Percentiles rank a stretch among this genome's conserved stretches.
These are phyloP conservation scores for Orientallactaga sibirica DNA, from an alignment of 2,797 vertebrate genomes.

Conservation along the genomic window DNA sequence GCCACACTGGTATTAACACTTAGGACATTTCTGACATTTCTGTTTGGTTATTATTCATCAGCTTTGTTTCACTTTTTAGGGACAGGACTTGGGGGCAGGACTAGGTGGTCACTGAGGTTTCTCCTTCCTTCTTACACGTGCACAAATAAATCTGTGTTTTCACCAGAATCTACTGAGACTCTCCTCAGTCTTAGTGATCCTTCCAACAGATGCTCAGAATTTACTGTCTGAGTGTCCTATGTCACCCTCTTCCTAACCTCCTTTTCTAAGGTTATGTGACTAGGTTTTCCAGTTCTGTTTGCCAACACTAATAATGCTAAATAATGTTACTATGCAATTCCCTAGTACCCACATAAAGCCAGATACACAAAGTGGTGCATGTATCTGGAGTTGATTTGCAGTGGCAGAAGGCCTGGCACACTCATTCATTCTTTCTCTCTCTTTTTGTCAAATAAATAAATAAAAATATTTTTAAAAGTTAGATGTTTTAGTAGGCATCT, in stretches of 20 bases:
- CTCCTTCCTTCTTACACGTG: not conserved
- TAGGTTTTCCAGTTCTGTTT: not conserved
- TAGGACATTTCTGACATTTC: not conserved
- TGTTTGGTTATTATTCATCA: not conserved
- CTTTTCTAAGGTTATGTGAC: not conserved
- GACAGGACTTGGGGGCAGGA: not conserved
- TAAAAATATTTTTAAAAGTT: no score
- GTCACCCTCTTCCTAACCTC: not conserved
- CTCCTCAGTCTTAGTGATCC: not conserved
- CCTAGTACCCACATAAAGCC: not conserved
- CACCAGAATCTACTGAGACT: not conserved
- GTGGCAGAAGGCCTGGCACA: no score
- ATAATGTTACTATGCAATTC: not conserved
- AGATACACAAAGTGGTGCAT: no score
- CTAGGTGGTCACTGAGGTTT: not conserved
- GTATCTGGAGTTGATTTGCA: no score
- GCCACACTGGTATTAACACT: not conserved
- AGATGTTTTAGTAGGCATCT: no score
- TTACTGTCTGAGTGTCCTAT: not conserved
- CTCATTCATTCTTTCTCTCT: no score
- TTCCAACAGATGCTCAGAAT: not conserved
- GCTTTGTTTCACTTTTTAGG: not conserved
- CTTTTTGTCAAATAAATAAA: no score
- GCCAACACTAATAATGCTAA: not conserved
- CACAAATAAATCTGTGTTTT: not conserved